Evolutionary conservation across 2,888 invertebrate species (phyloP).

Genomic region (Ichneumoninae sp.): DNA sequence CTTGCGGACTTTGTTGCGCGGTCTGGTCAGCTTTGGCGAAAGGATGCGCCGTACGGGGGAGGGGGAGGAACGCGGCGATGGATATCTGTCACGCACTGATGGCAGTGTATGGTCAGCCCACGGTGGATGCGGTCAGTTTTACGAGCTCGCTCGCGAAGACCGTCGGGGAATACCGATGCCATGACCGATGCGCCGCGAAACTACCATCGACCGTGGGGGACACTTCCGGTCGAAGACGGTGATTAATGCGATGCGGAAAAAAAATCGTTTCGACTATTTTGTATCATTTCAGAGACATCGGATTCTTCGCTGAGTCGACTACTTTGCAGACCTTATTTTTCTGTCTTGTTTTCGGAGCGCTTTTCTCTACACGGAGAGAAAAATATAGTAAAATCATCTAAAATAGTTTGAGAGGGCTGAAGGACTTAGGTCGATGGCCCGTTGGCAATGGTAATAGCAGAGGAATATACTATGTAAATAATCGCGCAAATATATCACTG

Average conservation of each 20-base stretch:
- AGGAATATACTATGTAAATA: too few species aligned
- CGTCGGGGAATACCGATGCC: conserved; percentile 26
- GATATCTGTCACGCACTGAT: conserved; percentile 40
- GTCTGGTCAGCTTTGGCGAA: background rate
- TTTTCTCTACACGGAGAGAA: too few species aligned
- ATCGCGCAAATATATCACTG: too few species aligned
- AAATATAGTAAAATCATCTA: too few species aligned
- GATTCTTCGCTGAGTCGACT: background rate
- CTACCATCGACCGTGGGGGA: background rate
- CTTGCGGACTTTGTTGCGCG: background rate
- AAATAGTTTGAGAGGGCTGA: too few species aligned
- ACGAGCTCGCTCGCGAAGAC: conserved; percentile 28
- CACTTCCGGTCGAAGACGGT: conserved; percentile 30
- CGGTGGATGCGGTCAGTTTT: conserved; percentile 37
- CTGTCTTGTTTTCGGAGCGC: too few species aligned
- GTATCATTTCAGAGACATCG: background rate
- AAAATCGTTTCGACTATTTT: background rate
- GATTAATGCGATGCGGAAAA: conserved; percentile 1
- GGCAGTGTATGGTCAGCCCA: conserved; percentile 19
- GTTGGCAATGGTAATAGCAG: too few species aligned
- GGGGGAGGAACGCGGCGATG: conserved; percentile 20
- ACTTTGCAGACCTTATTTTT: background rate
- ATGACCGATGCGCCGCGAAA: background rate
- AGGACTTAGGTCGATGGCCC: too few species aligned
- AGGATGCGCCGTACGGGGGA: conserved; percentile 7